Evolutionary conservation across 2,888 invertebrate species (phyloP).

Genomic region (Caenorhabditis plicata): DNA sequence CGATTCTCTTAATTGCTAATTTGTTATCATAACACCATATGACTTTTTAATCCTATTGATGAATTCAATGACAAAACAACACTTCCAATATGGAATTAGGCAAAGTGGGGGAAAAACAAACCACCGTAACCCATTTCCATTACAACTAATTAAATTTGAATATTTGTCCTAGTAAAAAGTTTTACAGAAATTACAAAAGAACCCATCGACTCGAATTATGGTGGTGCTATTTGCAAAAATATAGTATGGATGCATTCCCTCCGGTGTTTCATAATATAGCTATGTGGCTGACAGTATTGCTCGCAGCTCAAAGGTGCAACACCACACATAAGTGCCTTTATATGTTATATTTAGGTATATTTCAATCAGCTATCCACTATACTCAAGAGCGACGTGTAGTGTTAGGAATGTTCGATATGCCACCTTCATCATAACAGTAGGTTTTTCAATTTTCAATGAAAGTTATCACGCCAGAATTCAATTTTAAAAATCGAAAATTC

Average conservation of each 20-base stretch:
- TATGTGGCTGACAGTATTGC: slow-evolving; percentile 86
- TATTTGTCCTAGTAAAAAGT: not conserved
- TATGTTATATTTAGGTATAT: slow-evolving; percentile 72
- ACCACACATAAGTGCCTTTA: not conserved
- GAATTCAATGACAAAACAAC: not conserved
- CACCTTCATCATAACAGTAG: slow-evolving; percentile 77
- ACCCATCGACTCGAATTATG: slow-evolving; percentile 46
- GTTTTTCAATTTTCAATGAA: too few species aligned
- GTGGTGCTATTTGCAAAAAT: slow-evolving; percentile 65
- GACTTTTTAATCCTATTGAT: not conserved
- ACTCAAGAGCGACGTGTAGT: slow-evolving; percentile 78
- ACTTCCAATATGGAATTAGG: not conserved
- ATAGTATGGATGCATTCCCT: slow-evolving; percentile 69
- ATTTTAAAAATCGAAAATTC: too few species aligned
- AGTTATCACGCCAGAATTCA: too few species aligned
- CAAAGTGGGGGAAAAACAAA: not conserved
- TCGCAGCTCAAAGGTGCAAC: slow-evolving; percentile 79
- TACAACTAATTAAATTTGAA: too few species aligned
- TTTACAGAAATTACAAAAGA: slow-evolving; percentile 47
- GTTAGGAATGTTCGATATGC: slow-evolving; percentile 73
- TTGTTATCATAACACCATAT: too few species aligned
- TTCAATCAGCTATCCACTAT: slow-evolving; percentile 88
- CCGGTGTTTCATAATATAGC: slow-evolving; percentile 86
- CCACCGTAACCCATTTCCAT: too few species aligned
- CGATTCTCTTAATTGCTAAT: too few species aligned